These are phyloP conservation scores for Stegodyphus mimosarum DNA, from an alignment of 1,140 invertebrate genomes.

Conservation along the genomic window DNA sequence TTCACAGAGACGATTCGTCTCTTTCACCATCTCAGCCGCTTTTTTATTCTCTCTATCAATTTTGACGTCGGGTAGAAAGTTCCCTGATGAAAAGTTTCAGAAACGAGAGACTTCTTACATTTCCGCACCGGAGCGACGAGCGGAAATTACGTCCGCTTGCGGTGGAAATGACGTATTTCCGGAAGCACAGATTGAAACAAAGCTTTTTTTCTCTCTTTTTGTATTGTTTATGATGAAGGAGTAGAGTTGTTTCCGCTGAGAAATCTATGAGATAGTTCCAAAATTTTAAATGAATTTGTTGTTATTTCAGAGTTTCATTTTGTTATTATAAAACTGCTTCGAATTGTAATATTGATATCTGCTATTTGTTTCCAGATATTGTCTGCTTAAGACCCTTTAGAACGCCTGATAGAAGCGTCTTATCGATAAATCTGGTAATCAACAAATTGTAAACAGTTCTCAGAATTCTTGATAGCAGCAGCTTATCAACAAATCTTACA, in stretches of 20 bases:
- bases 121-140: background rate
- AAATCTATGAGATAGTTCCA: background rate
- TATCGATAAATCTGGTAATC: too few relatives aligned
- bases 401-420: too few relatives aligned
- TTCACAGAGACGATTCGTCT: too few relatives aligned
- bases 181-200: conserved; percentile 18
- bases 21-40: too few relatives aligned
- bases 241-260: background rate
- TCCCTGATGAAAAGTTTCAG: background rate
- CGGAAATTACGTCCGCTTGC: conserved; percentile 35
- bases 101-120: conserved; percentile 23
- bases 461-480: too few relatives aligned
- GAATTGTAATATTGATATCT: background rate
- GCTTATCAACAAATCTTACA: too few relatives aligned
- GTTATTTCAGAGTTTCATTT: background rate
- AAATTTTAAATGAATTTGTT: background rate
- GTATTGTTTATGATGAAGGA: background rate
- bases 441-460: too few relatives aligned
- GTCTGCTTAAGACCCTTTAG: too few relatives aligned
- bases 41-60: too few relatives aligned
- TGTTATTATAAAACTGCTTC: background rate
- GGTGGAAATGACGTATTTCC: conserved; percentile 41
- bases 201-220: background rate
- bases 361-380: too few relatives aligned
- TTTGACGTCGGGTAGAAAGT: background rate